Evolutionary conservation across 2,888 invertebrate species (phyloP).

Genomic region (Slavum lentiscoides): DNA sequence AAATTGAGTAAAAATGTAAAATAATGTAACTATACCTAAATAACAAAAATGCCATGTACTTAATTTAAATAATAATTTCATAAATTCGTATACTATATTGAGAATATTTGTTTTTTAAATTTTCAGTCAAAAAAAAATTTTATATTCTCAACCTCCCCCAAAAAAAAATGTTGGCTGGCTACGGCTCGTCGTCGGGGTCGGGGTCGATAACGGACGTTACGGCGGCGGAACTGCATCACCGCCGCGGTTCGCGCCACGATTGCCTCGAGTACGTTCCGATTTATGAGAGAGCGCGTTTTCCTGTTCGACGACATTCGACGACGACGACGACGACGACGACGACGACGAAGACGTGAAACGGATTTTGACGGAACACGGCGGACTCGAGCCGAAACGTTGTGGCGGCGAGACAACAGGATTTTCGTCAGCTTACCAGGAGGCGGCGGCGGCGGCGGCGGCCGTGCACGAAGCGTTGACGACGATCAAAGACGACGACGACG

Average conservation of each 20-base stretch:
- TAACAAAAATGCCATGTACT: too few relatives aligned
- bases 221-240: background rate
- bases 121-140: too few relatives aligned
- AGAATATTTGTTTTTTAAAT: too few relatives aligned
- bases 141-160: too few relatives aligned
- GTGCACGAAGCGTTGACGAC: too few relatives aligned
- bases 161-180: too few relatives aligned
- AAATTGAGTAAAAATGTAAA: too few relatives aligned
- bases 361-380: slow-evolving; percentile 14
- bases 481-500: background rate
- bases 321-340: background rate
- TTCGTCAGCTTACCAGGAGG: background rate
- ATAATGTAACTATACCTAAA: too few relatives aligned
- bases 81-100: too few relatives aligned
- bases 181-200: background rate
- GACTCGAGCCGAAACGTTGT: background rate
- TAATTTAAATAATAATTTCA: too few relatives aligned
- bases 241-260: background rate
- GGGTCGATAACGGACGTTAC: background rate
- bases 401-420: background rate
- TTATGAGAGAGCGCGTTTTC: slow-evolving; percentile 26
- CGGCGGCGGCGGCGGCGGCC: background rate
- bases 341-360: slow-evolving; percentile 37
- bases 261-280: slow-evolving; percentile 17
- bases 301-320: background rate